Conservation (phyloP, 2,113 vertebrate species). For the Tichodroma muraria region DNA sequence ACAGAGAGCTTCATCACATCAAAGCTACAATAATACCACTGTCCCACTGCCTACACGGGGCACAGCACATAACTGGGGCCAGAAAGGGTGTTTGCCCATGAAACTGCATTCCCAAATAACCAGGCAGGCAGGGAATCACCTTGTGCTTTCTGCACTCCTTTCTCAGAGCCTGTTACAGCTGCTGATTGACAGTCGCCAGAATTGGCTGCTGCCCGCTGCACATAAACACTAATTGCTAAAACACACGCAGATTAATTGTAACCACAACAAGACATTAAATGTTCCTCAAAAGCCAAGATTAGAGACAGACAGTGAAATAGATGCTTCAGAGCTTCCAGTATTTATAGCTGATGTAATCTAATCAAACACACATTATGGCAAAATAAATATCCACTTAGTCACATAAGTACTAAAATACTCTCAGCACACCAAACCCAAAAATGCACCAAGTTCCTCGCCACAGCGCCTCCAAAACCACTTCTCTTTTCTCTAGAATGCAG, state of each 20-base stretch:
- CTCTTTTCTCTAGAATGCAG: neutral
- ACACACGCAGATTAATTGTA: conserved; percentile 38
- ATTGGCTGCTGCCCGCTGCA: neutral
- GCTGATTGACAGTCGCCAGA: conserved; percentile 34
- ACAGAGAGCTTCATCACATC: neutral
- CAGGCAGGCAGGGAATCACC: neutral
- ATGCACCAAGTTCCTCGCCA: neutral
- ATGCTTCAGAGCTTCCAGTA: neutral
- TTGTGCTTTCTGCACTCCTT: neutral
- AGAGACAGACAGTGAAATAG: neutral
- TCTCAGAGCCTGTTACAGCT: neutral
- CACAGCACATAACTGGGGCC: neutral
- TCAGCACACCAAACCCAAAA: neutral
- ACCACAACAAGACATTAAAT: conserved; percentile 34
- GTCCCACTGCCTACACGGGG: rapidly evolving
- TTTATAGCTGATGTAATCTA: conserved; percentile 44
- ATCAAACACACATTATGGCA: conserved; percentile 40
- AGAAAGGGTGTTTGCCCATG: neutral
- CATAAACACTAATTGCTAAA: conserved; percentile 37
- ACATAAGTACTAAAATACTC: neutral
- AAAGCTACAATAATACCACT: rapidly evolving
- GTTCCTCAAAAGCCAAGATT: conserved; percentile 48
- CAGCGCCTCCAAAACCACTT: neutral
- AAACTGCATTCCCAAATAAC: neutral
- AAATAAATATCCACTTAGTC: conserved; percentile 46